Evolutionary conservation across 2,113 vertebrate genomes (phyloP), one percentile per base, ranked within the genome.

Genomic region (Gymnogyps californianus): DNA sequence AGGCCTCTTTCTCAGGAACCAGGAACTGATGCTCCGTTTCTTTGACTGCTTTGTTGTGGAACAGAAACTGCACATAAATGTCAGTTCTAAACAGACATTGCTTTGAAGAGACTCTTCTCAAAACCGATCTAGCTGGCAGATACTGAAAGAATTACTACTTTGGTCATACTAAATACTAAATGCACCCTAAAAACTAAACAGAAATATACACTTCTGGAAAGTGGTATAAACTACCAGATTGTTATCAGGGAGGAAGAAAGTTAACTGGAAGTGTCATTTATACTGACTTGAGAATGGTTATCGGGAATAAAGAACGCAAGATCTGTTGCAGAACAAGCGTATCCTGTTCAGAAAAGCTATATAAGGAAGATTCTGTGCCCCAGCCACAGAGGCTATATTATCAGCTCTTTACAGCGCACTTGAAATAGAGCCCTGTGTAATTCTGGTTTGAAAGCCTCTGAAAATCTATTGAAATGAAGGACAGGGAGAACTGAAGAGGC

Each of bases 231-330:
- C 93, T 94, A 96, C 65, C 89, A 97, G 97, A 96, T 95, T 93
- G 87, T 89, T 96, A 97, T 97, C 95, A 88, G 78, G 42, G 87
- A 97, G 94, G 95, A 97, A 97, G 95, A 96, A 96, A 97, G 93
- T 96, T 97, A 95, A 95, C 95, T 95, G 91, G 83, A 96, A 95
- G 96, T 91, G 94, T 94, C 94, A 97, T 94, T 97, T 93, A 96
- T 95, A 93, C 81, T 89, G 94, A 72, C 74, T 83, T 83, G 84
- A 96, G 83, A 91, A 95, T 87, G 69, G 89, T 94, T 97, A 97
- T 94, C n/a, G 6, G 95, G 64, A 94, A 95, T 81, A 89, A 97
- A 97, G 89, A 97, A 97, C 2, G 0, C 62, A 44, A 94, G 94
- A 94, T 97, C 96, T 96, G 94, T 97, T 94, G 62, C 94, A 96